Base-by-base conservation (phyloP, 2,797 vertebrate genomes). In the Gorsachius magnificus region DNA sequence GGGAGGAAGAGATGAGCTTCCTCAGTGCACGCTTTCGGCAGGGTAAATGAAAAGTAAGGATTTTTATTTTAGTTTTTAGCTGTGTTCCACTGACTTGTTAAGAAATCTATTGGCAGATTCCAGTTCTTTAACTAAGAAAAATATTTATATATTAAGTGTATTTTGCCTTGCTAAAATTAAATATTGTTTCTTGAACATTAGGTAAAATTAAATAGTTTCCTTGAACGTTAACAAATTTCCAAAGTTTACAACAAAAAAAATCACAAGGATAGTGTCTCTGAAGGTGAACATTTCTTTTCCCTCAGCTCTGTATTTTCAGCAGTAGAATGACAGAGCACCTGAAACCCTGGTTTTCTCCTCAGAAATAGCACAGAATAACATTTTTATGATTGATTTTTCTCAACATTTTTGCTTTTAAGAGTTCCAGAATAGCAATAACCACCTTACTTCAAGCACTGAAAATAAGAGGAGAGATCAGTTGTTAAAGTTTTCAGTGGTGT, bases 361-460 rank as follows among this genome's bases (percentile, higher is more conserved):
- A 91, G 61, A 93, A 74, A 48, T 36, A 83, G 82, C 91, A 91
- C 58, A 82, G 71, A 87, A 41, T 79, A 76, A 64, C 25, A 77
- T 91, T 79, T 86, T 90, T 43, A 80, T 88, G 43, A 85, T 63
- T 45, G 26, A 68, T 86, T 83, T 91, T 78, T 78, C 41, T 51
- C 50, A 29, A 71, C 22, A 6, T n/a, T 82, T 90, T 74, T 87
- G 35, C 60, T 87, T 78, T 89, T 64, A 60, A 68, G 77, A 78
- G 76, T 93, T 92, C 89, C 81, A 90, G 58, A 93, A 68, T n/a
- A 96, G 91, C 89, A 98, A 94, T 96, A 97, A 93, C 69, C 53
- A 95, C 65, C 61, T 89, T 93, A 51, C 36, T 92, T 57, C 66
- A 95, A 96, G 89, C 77, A 83, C 90, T 94, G 95, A 95, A 94